Conservation (phyloP, 2,797 vertebrate species). For the Takifugu ocellatus region DNA sequence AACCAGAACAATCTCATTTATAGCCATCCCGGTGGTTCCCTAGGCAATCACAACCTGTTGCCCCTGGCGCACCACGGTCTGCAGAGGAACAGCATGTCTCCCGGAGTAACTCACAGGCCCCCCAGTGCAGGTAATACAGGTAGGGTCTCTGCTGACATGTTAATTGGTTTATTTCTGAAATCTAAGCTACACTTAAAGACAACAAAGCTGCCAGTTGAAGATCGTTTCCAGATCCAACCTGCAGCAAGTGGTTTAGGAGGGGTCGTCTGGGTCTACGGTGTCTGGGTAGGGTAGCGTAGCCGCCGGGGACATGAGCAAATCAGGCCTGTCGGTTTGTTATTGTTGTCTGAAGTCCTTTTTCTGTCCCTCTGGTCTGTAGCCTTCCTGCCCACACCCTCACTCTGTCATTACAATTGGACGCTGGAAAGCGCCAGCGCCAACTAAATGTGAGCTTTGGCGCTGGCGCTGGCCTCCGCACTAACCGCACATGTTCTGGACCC, state of each 20-base stretch:
- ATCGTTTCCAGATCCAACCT: conserved; percentile 28
- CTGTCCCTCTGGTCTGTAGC: conserved; percentile 64
- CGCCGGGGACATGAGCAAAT: conserved; percentile 64
- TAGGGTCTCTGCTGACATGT: conserved; percentile 29
- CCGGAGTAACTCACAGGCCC: conserved; percentile 96
- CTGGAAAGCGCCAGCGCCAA: conserved; percentile 67
- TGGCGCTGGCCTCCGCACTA: conserved; percentile 47
- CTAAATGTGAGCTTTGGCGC: conserved; percentile 80
- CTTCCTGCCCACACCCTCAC: conserved; percentile 69
- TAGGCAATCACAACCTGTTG: conserved; percentile 97
- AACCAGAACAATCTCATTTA: conserved; percentile 97
- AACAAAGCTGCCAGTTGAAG: not conserved
- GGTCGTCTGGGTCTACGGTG: conserved; percentile 37
- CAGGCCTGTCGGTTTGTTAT: conserved; percentile 66
- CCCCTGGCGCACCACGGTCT: conserved; percentile 93
- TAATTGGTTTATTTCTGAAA: not conserved
- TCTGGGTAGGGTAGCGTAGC: not conserved
- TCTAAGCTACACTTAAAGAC: no score
- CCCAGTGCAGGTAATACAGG: conserved; percentile 93
- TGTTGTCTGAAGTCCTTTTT: conserved; percentile 71
- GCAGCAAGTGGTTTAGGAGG: conserved; percentile 3
- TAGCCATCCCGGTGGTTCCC: conserved; percentile 90
- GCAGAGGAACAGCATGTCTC: conserved; percentile 99
- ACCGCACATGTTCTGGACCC: conserved; percentile 58
- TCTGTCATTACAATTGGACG: conserved; percentile 80